Base-by-base conservation (phyloP, 2,888 invertebrate genomes). In the Apamea anceps region DNA sequence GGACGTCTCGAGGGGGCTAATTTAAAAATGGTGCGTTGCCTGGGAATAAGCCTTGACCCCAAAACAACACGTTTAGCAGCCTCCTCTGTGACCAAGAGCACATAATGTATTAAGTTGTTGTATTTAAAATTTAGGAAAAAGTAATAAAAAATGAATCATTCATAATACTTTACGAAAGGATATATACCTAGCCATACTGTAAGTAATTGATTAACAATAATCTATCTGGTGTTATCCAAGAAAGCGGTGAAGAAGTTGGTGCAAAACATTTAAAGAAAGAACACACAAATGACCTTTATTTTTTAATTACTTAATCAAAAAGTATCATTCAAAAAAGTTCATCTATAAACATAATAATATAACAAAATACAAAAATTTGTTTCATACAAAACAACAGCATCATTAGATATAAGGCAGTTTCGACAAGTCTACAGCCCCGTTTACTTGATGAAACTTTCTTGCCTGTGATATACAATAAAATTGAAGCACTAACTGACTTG, bases 261-360 rank as follows among this genome's bases (percentile, higher is more conserved):
- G 32, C 13, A 21, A 70, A 51, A 21, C 10, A 54, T 25, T 10
- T 2, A 57, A 57, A 57, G 8, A 54, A 54, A 37, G 2, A 63
- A 79, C 54, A 65, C 21, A 6, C 18, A 72, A 57, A 78, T 37
- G 5, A 45, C n/a, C 1, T 71, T 63, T 72, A 21, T 28, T 57
- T 18, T 51, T 81, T 76, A 71, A 71, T 60, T 75, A 81, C 25
- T 42, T 65, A n/a, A 65, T 42, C 37, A 81, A 81, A 65, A 81
- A 71, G 70, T 75, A 81, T 51, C 21, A 42, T 65, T 48, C 45
- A 81, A 71, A 76, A 63, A 81, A 70, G 37, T 32, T 45, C 12
- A 15, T 78, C 28, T 48, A 37, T 60, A 72, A 60, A 65, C 37
- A 51, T 21, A 21, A 60, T 32, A 68, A 57, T 1, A 25, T 1